Base-by-base conservation (phyloP, 2,797 vertebrate genomes). In the Cichlasoma orientale region DNA sequence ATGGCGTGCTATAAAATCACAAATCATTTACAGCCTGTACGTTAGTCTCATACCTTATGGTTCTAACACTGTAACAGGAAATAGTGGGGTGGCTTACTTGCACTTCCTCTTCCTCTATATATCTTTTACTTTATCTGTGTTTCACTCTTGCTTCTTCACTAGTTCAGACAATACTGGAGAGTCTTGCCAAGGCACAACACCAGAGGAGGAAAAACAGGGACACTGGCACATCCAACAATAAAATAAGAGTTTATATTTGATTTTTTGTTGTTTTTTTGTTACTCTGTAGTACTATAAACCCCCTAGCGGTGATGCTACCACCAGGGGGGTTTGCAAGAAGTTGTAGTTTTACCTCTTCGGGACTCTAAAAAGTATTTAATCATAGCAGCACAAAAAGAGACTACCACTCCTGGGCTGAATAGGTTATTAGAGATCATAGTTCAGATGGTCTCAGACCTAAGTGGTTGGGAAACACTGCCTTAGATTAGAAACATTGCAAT, bases 41-140 rank as follows among this genome's bases (percentile, higher is more conserved):
- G 27, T 36, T 72, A 59, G 6, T 36, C 5, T 61, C 19, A 33
- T 4, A 2, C 6, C 50, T 27, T 27, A 10, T 53, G 66, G 75
- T 33, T 75, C 70, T 54, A 33, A 47, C 75, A 31, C 21, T 41
- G 38, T 76, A 58, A 84, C 88, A 92, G 89, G 89, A 94, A 90
- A 72, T 14, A 66, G 66, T 59, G 55, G 79, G 75, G 12, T 70
- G 59, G 27, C 16, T 70, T 66, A 73, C 66, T 44, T 68, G 10
- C 13, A 57, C 56, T 91, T 90, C 86, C 90, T 82, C 78, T 90
- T 85, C 78, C 69, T 76, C 59, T 74, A 1, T 73, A 6, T 77
- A 25, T 80, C 23, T 83, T 68, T 73, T n/a, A 57, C 47, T 72
- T 73, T 44, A 50, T 73, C 61, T 52, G 13, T 27, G 27, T 11